phyloP scores from a whole-genome alignment of 2,797 vertebrate species.

The Mus spretus region DNA sequence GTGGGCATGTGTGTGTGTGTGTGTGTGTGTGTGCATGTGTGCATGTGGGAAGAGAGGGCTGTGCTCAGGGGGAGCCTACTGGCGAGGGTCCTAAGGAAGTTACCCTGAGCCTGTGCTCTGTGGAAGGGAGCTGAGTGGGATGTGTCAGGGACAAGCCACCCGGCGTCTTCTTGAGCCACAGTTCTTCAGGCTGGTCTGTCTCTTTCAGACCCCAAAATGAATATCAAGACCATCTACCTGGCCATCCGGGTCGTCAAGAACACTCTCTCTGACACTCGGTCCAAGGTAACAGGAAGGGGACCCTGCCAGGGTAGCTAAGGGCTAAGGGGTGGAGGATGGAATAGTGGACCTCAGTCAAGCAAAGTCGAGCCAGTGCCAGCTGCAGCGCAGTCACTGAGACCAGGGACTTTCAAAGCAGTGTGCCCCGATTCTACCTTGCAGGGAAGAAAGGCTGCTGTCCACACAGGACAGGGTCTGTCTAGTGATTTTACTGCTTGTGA shows the following conservation, averaged over 20 bases:
- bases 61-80: not conserved
- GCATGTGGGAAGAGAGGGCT: not conserved
- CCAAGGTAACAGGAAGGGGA: slow-evolving; percentile 71
- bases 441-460: not conserved
- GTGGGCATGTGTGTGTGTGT: rapidly evolving
- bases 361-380: rapidly evolving
- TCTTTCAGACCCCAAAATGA: slow-evolving; percentile 81
- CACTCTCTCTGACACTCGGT: slow-evolving; percentile 69
- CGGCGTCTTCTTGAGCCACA: rapidly evolving
- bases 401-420: too few species aligned
- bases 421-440: not conserved
- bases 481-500: not conserved
- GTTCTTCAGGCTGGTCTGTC: not conserved
- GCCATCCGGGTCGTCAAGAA: slow-evolving; percentile 80
- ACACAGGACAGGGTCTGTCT: rapidly evolving
- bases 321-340: not conserved
- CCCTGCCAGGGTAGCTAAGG: rapidly evolving
- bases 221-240: slow-evolving; percentile 71
- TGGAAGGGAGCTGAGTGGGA: rapidly evolving
- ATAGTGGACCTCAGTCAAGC: not conserved
- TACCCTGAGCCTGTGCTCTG: not conserved
- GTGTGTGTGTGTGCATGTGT: rapidly evolving
- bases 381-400: rapidly evolving
- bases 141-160: not conserved
- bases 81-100: not conserved